Conservation (phyloP, 2,113 vertebrate species). For the Uria lomvia region DNA sequence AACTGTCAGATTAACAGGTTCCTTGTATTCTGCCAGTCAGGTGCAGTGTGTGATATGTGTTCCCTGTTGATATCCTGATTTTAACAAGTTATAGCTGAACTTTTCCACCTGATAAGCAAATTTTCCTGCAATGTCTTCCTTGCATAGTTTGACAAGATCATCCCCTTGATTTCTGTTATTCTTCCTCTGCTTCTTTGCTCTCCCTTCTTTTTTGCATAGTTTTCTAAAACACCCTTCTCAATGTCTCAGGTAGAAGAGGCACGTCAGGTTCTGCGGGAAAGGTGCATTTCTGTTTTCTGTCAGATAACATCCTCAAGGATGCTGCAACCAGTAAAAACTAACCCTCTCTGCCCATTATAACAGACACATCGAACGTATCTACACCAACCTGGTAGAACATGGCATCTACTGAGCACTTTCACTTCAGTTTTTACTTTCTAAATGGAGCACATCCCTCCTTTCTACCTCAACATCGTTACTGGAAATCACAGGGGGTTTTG, state of each 20-base stretch:
- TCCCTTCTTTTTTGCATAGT: neutral
- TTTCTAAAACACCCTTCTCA: neutral
- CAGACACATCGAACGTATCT: neutral
- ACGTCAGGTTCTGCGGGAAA: neutral
- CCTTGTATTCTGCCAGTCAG: neutral
- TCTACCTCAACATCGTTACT: neutral
- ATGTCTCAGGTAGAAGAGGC: neutral
- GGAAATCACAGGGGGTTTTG: neutral
- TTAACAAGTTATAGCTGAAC: neutral
- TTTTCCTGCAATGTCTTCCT: neutral
- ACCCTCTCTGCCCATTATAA: neutral
- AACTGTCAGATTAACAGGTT: neutral
- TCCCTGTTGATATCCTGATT: neutral
- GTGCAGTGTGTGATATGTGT: neutral
- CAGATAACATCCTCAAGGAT: neutral
- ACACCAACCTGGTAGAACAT: accelerated
- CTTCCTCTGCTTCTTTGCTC: neutral
- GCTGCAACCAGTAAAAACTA: neutral
- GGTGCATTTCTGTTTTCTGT: neutral
- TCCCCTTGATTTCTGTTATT: neutral
- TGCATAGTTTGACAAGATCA: neutral
- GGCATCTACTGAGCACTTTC: neutral
- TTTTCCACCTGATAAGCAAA: neutral
- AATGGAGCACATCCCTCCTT: neutral
- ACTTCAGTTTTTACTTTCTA: neutral